These are phyloP conservation scores for Neomonachus schauinslandi DNA, from an alignment of 2,113 vertebrate species.

Conservation along the genomic window DNA sequence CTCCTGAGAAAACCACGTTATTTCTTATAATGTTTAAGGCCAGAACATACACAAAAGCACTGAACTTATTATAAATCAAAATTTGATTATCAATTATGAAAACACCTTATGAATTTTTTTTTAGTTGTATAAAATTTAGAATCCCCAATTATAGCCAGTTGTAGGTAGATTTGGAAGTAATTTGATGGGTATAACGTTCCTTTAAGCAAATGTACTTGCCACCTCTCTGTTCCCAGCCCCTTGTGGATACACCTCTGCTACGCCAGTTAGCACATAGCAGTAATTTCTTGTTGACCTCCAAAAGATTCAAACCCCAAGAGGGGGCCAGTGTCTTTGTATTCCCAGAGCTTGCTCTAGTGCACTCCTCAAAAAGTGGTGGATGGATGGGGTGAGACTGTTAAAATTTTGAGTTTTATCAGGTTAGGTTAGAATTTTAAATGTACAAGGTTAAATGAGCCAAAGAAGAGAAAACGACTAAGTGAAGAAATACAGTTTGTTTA, in stretches of 20 bases:
- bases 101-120: slow-evolving; percentile 41
- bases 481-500: neutral
- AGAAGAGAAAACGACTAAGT: neutral
- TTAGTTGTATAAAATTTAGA: slow-evolving; percentile 3
- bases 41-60: neutral
- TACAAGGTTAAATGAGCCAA: neutral
- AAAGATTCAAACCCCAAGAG: neutral
- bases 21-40: slow-evolving; percentile 47
- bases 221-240: neutral
- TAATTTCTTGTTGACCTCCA: neutral
- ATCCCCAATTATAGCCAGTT: neutral
- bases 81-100: neutral
- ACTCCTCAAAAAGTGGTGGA: neutral
- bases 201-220: neutral
- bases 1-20: slow-evolving; percentile 49
- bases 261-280: neutral
- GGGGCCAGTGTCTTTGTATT: neutral
- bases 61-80: slow-evolving; percentile 38
- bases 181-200: neutral
- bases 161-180: neutral
- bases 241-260: neutral
- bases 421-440: neutral
- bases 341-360: neutral
- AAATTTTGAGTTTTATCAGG: neutral
- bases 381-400: neutral